phyloP scores from a whole-genome alignment of 2,113 vertebrate genomes.

The Oryzias woworae region DNA sequence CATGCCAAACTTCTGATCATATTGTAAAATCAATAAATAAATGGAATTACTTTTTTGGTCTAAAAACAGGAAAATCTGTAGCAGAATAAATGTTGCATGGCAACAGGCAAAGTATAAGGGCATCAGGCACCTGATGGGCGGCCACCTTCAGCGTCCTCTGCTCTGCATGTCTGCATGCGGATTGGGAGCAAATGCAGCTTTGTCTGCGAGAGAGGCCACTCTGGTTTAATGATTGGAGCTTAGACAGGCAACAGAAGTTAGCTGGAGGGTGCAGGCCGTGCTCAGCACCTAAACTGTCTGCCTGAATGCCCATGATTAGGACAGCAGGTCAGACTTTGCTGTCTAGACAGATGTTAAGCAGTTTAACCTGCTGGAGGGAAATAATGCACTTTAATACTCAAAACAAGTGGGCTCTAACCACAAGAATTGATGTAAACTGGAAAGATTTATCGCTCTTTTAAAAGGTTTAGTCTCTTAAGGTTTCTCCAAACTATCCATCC shows the following conservation, averaged over 20 bases:
- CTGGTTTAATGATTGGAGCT: constrained; percentile 19
- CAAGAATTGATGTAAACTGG: too few relatives aligned
- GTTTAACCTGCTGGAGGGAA: neutral
- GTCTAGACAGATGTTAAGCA: neutral
- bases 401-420: neutral
- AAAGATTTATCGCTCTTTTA: too few relatives aligned
- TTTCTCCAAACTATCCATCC: too few relatives aligned
- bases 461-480: too few relatives aligned
- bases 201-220: constrained; percentile 9
- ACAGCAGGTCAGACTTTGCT: neutral
- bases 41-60: too few relatives aligned
- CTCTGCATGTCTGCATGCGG: constrained; percentile 13
- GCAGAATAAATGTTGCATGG: too few relatives aligned
- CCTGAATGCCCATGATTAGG: neutral
- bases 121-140: too few relatives aligned
- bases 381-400: neutral
- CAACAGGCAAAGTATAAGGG: too few relatives aligned
- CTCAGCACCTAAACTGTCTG: neutral
- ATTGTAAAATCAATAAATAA: too few relatives aligned
- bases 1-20: too few relatives aligned
- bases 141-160: neutral
- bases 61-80: too few relatives aligned
- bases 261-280: neutral
- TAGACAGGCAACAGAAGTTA: constrained; percentile 17
- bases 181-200: constrained; percentile 55